Evolutionary conservation across 2,888 invertebrate species (phyloP), one percentile per base, ranked within the genome.

Genomic region (Ectemnius lituratus): DNA sequence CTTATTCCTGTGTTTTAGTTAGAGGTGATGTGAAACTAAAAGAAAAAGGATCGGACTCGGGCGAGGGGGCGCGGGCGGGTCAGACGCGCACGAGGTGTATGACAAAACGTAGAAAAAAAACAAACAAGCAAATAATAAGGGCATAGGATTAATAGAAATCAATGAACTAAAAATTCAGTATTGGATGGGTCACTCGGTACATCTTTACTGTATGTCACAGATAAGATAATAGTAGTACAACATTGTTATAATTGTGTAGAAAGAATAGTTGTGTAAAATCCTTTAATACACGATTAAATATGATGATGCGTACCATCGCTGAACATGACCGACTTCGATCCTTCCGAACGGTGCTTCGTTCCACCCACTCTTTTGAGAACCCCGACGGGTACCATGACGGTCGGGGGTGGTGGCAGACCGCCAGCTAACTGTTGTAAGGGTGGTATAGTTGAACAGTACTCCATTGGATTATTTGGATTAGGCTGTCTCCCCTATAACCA

Each of bases 391-490:
- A 96, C 96, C 93, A 96, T 94, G n/a, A 96, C 96, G 37, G 95
- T 94, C 5, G 96, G 92, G 84, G 91, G 91, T 79, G 91, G 87
- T 61, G 76, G 79, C 82, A 87, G 87, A 86, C 91, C 90, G 70
- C 92, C 92, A 56, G 93, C 93, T 78, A 94, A 94, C 91, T 96
- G 96, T 87, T 95, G 93, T 84, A 94, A 92, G 63, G 96, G 96
- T 66, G 96, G 95, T 86, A 96, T 94, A 59, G 95, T 95, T 73
- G 96, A 96, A 91, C 96, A 96, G 91, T 97, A 97, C 91, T 97
- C 96, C 93, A 95, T 94, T 61, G 97, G 96, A 91, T 97, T 96
- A 91, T 96, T 96, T 64, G 96, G 96, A 91, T 96, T 96, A 63
- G 96, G 95, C 74, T 93, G 93, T 80, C 92, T 91, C 74, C 89